phyloP scores from a whole-genome alignment of 37 sponge, comb jelly and placozoan species.

The Ianthella basta region DNA sequence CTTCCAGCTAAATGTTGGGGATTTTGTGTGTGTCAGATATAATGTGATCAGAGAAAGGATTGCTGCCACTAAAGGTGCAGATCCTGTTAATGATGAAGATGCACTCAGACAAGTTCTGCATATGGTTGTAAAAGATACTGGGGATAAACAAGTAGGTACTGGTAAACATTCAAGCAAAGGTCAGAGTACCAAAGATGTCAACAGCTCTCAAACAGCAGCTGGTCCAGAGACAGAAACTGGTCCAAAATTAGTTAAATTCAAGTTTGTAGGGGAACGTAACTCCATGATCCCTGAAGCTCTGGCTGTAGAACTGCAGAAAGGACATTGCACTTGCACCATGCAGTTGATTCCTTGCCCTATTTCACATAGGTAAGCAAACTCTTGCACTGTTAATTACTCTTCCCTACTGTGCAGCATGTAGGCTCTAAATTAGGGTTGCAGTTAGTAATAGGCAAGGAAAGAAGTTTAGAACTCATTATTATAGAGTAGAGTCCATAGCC shows the following conservation, averaged over 20 bases:
- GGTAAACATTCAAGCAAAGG: too few relatives aligned
- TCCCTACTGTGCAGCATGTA: too few relatives aligned
- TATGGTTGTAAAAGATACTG: constrained; percentile 44
- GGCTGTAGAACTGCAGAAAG: constrained; percentile 11
- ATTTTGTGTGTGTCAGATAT: constrained; percentile 70
- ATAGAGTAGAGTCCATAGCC: too few relatives aligned
- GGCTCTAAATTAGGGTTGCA: too few relatives aligned
- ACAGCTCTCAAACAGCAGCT: background rate
- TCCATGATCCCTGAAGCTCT: constrained; percentile 45
- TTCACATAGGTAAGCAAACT: background rate
- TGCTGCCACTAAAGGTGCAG: background rate
- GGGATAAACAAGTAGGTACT: background rate
- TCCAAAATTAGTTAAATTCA: background rate
- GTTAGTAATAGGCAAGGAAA: too few relatives aligned
- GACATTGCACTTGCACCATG: constrained; percentile 42
- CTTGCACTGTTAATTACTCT: too few relatives aligned
- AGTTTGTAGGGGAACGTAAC: constrained; percentile 48
- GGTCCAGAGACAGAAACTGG: background rate
- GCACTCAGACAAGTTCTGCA: constrained; percentile 57
- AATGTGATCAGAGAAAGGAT: background rate
- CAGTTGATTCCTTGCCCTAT: constrained; percentile 45
- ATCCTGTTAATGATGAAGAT: too few relatives aligned
- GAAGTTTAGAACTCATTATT: too few relatives aligned
- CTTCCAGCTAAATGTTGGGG: constrained; percentile 52
- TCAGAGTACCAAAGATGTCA: background rate